These are phyloP conservation scores for Bergia puertoricense DNA, from an alignment of 92 coral and sea anemone genomes.

Conservation along the genomic window DNA sequence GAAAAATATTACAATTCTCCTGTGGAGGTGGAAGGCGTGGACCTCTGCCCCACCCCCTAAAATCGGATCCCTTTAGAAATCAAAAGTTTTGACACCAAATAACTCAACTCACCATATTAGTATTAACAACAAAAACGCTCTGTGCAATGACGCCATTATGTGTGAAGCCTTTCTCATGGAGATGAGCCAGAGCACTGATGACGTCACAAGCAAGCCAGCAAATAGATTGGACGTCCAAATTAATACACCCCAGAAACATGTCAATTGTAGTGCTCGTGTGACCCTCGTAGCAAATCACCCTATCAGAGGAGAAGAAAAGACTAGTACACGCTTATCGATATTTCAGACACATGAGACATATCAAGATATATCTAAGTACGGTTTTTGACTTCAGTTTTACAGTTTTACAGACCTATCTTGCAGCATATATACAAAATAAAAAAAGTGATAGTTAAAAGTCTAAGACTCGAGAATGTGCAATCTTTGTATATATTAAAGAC, in stretches of 20 bases:
- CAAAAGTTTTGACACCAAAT: not conserved
- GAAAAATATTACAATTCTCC: no score
- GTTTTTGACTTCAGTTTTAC: no score
- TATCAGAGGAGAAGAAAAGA: not conserved
- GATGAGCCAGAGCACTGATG: slow-evolving; percentile 22
- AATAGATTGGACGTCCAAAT: not conserved
- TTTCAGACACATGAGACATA: no score
- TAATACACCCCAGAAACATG: not conserved
- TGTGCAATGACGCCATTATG: slow-evolving; percentile 13
- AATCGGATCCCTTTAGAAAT: no score
- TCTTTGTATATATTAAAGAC: no score
- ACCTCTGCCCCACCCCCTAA: no score
- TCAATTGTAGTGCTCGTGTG: slow-evolving; percentile 8
- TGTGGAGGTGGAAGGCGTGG: no score
- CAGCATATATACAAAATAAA: no score
- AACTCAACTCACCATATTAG: slow-evolving; percentile 1
- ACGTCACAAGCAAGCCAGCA: slow-evolving; percentile 30
- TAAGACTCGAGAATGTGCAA: no score
- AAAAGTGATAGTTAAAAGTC: no score
- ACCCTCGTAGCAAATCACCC: slow-evolving; percentile 28
- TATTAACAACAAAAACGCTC: not conserved
- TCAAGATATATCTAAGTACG: no score
- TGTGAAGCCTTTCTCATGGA: slow-evolving; percentile 23
- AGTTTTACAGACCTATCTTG: no score
- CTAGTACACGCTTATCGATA: not conserved